phyloP scores from a whole-genome alignment of 2,888 invertebrate species.

The Agrypnus murinus region DNA sequence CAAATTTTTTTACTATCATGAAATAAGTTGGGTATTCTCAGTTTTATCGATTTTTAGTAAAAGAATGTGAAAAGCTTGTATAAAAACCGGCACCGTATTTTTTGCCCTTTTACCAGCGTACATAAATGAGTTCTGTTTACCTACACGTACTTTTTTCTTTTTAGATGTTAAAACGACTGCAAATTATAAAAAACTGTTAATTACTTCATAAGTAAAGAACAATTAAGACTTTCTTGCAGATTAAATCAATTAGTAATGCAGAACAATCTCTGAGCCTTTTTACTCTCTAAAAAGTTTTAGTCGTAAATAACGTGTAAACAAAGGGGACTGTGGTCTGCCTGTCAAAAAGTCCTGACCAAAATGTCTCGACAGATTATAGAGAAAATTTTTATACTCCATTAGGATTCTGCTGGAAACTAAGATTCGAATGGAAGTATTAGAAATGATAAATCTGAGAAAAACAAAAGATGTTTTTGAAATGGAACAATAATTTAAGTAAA shows the following conservation, averaged over 20 bases:
- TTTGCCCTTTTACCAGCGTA: too few species aligned
- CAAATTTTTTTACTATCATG: background rate
- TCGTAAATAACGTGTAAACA: slow-evolving; percentile 23
- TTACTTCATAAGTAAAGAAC: too few species aligned
- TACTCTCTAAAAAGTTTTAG: background rate
- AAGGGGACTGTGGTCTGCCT: slow-evolving; percentile 16
- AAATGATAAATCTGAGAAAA: slow-evolving; percentile 15
- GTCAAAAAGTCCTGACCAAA: slow-evolving; percentile 19
- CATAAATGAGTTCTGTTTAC: too few species aligned
- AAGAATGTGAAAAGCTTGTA: too few species aligned
- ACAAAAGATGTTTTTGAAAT: slow-evolving; percentile 20
- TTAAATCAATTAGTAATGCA: too few species aligned
- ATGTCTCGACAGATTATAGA: slow-evolving; percentile 17
- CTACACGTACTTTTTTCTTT: too few species aligned
- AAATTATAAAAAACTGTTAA: too few species aligned
- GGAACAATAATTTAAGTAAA: background rate
- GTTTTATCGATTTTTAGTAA: too few species aligned
- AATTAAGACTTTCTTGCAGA: too few species aligned
- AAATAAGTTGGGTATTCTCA: background rate
- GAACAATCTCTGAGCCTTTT: background rate
- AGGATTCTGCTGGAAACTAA: slow-evolving; percentile 8
- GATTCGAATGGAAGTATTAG: slow-evolving; percentile 19
- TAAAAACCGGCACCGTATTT: too few species aligned
- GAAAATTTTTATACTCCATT: slow-evolving; percentile 29
- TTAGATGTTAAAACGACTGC: too few species aligned